Evolutionary conservation across 2,888 invertebrate species (phyloP).

Genomic region (Elgonia sp.): DNA sequence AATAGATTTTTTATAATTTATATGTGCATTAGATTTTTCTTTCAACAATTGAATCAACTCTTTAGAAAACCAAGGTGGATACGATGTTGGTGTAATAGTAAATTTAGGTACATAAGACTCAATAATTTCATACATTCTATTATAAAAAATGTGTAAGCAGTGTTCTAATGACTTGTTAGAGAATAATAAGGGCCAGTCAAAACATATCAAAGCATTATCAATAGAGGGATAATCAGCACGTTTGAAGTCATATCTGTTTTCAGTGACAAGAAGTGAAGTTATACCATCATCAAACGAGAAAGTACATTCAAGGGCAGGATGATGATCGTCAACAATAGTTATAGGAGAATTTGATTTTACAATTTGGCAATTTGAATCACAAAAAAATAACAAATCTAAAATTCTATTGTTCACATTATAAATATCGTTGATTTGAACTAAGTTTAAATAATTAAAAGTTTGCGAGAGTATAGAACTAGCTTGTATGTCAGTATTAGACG

Average conservation of each 20-base stretch:
- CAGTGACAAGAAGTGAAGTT: too few relatives aligned
- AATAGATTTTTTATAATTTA: not conserved
- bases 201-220: not conserved
- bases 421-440: not conserved
- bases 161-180: not conserved
- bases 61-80: slow-evolving; percentile 2
- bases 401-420: too few relatives aligned
- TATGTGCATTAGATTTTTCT: not conserved
- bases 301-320: too few relatives aligned
- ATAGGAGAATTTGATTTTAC: too few relatives aligned
- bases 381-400: too few relatives aligned
- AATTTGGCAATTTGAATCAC: too few relatives aligned
- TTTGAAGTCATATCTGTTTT: too few relatives aligned
- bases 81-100: not conserved
- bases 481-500: not conserved
- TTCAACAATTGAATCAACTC: not conserved
- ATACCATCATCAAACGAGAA: too few relatives aligned
- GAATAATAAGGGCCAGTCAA: not conserved
- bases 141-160: not conserved
- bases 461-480: not conserved
- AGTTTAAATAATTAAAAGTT: not conserved
- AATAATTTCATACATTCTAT: not conserved
- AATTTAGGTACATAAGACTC: slow-evolving; percentile 2
- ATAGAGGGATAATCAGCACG: not conserved
- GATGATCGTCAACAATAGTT: too few relatives aligned